Evolutionary conservation across 2,888 invertebrate species (phyloP).

Genomic region (Drosophila acutilabella): DNA sequence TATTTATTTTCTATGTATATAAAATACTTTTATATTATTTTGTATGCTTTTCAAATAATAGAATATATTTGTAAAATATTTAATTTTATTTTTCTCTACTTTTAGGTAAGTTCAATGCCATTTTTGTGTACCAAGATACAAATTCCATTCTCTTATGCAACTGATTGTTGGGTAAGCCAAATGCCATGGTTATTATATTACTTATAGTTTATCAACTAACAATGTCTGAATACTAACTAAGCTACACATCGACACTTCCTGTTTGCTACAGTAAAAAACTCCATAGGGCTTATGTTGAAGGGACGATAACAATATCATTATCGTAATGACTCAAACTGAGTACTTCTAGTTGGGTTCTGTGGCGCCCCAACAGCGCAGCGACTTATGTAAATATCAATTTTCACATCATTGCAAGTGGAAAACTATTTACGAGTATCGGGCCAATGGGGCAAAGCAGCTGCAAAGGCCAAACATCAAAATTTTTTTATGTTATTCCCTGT

Average conservation of each 20-base stretch:
- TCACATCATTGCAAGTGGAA: conserved; percentile 44
- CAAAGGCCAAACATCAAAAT: conserved; percentile 33
- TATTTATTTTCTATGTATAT: too few species aligned
- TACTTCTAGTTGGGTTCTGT: conserved; percentile 22
- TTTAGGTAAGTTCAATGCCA: conserved; percentile 39
- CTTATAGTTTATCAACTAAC: neutral
- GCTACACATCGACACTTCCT: conserved; percentile 27
- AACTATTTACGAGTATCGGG: conserved; percentile 32
- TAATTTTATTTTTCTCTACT: neutral
- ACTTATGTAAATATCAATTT: conserved; percentile 53
- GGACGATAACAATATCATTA: conserved; percentile 48
- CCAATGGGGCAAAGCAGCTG: conserved; percentile 5
- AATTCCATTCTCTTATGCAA: neutral
- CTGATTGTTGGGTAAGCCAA: conserved; percentile 7
- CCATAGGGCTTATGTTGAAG: conserved; percentile 13
- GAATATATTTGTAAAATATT: neutral
- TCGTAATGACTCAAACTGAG: conserved; percentile 36
- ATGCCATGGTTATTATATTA: neutral
- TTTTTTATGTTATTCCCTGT: conserved; percentile 34
- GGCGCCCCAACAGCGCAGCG: conserved; percentile 16
- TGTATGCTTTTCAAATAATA: too few species aligned
- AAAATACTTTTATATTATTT: too few species aligned
- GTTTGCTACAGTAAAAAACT: conserved; percentile 15
- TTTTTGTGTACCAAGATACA: neutral
- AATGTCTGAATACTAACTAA: neutral